These are phyloP conservation scores for Muscicapa comitata DNA, from an alignment of 2,797 vertebrate genomes.

Conservation along the genomic window DNA sequence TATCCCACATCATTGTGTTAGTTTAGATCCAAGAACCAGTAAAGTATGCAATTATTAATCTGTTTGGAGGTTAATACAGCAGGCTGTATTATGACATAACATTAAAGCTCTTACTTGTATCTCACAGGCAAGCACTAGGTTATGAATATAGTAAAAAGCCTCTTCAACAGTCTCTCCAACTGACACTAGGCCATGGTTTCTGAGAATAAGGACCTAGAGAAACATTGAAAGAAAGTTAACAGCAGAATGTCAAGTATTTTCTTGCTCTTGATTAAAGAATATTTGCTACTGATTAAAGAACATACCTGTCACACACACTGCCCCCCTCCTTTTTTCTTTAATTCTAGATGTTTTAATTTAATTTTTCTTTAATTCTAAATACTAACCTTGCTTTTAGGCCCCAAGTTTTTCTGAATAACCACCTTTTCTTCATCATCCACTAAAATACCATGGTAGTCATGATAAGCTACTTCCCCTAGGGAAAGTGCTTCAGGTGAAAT, in stretches of 20 bases:
- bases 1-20: background rate
- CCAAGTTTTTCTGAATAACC: constrained; percentile 91
- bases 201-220: constrained; percentile 89
- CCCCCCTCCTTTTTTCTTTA: background rate
- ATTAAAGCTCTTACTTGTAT: constrained; percentile 86
- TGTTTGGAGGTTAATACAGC: background rate
- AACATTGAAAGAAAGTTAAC: background rate
- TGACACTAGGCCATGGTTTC: constrained; percentile 93
- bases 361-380: background rate
- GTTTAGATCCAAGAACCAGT: background rate
- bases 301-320: background rate
- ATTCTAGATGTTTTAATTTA: background rate
- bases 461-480: constrained; percentile 91
- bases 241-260: background rate
- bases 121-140: constrained; percentile 94
- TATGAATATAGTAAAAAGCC: constrained; percentile 96
- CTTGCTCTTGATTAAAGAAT: background rate
- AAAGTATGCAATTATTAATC: background rate
- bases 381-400: constrained; percentile 91
- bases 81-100: background rate
- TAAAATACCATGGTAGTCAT: constrained; percentile 95
- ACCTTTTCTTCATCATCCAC: constrained; percentile 88
- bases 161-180: constrained; percentile 95
- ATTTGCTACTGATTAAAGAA: background rate
- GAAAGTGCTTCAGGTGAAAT: constrained; percentile 94